Base-by-base conservation (phyloP, 2,797 vertebrate genomes). In the Heliangelus exortis region DNA sequence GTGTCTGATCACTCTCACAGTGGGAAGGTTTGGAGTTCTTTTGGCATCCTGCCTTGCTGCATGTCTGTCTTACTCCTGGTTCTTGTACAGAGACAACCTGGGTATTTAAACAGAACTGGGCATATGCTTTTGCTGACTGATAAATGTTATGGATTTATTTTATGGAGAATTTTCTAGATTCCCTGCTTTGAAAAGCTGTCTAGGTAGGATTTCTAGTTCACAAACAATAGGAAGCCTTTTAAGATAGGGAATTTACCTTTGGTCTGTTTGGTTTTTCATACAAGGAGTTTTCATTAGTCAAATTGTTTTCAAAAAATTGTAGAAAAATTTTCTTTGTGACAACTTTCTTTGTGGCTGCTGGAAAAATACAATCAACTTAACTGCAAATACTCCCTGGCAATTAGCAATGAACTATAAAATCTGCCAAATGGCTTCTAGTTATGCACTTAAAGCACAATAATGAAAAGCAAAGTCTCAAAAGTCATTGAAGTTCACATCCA, bases 1-100 rank as follows among this genome's bases (percentile, higher is more conserved):
- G 15, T 68, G 90, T 47, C 58, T 93, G 84, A 84, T 96, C 76
- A 50, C 85, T 92, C 83, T 94, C 90, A 33, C 57, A 84, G 93
- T 55, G 10, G 93, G 93, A 92, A 65, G 65, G 48, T 84, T 43
- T 23, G 57, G 80, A 85, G 57, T 89, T 69, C 36, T 91, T 95
- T 50, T 86, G 41, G 29, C 69, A 72, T 86, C 74, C 82, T 72
- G 55, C 63, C 63, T 63, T 26, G 19, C 31, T 87, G n/a, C 18
- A 16, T 79, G 31, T 82, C 94, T 47, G 31, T 73, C 82, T 93
- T 73, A 34, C 71, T 96, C 66, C 75, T 58, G 36, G 14, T 79
- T 62, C 48, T 89, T 19, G 7, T 36, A 18, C 21, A 50, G 85
- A 89, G 82, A 39, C 57, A 51, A 23, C 21, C 25, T 2, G 84